Base-by-base conservation (phyloP, 2,113 vertebrate genomes). In the Pedionomus torquatus region DNA sequence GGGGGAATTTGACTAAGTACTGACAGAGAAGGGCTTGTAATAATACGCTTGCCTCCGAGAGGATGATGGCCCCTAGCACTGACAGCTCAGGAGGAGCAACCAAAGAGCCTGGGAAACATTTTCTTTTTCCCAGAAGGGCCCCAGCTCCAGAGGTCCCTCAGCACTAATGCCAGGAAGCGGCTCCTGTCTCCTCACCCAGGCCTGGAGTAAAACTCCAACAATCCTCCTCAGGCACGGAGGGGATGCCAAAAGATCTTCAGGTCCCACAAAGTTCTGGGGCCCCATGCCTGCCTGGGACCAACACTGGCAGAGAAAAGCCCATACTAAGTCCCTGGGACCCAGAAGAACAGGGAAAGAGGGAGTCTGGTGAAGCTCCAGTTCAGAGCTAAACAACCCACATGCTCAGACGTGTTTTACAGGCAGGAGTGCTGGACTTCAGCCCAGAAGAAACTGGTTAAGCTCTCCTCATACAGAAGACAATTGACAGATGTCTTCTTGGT, bases 381-480 rank as follows among this genome's bases (percentile, higher is more conserved):
- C 51, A 61, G 89, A 81, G 69, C 17, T 66, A 48, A 25, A 43
- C n/a, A 63, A 54, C 31, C 19, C 46, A 72, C 54, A 19, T 3
- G 63, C 77, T 87, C 80, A 74, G 80, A 33, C 48, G 2, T 55
- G 93, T 84, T 84, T 60, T 63, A 35, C 17, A 64, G 52, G n/a
- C 72, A 87, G 77, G 55, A 81, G 11, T 11, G 49, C 37, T 90
- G 88, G 83, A 63, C 64, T 57, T 89, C 90, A 83, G 75, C 90
- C 96, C 79, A 83, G 71, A 85, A 94, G 85, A 94, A 94, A 83
- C 1, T 90, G 66, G 66, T 83, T 93, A 80, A 86, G 44, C 28
- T 65, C 58, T 93, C 58, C 58, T 77, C 49, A 37, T 28, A 52
- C 0, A 65, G 66, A 96, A 20, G 75, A 83, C 75, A 79, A 76